Percentiles rank a stretch among this genome's conserved stretches.
Evolutionary conservation across 2,888 invertebrate species (phyloP).

Genomic region (Macroteleia sp.): DNA sequence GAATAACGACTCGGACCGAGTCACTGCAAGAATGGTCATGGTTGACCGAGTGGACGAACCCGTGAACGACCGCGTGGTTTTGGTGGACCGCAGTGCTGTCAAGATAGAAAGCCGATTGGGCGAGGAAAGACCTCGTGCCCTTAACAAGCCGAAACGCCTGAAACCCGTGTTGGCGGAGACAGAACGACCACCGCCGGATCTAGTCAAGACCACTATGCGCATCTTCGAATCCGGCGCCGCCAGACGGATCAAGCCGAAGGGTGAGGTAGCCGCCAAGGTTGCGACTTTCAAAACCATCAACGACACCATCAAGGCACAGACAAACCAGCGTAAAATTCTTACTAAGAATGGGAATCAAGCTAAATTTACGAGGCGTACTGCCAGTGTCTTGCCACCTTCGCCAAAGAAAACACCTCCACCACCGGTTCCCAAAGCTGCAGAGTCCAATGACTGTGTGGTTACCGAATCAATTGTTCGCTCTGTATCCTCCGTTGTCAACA

Average conservation of each 20-base stretch:
- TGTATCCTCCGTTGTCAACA: conserved; percentile 82
- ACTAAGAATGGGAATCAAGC: conserved; percentile 83
- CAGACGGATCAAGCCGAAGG: conserved; percentile 81
- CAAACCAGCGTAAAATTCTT: conserved; percentile 80
- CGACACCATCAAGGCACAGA: conserved; percentile 85
- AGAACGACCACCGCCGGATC: conserved; percentile 94
- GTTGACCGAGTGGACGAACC: conserved; percentile 76
- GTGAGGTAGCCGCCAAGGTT: conserved; percentile 88
- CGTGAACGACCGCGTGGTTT: conserved; percentile 85
- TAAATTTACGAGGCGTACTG: conserved; percentile 73
- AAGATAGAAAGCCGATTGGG: conserved; percentile 79
- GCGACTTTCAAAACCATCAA: conserved; percentile 88
- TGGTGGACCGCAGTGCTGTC: conserved; percentile 79
- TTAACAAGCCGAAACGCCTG: conserved; percentile 87
- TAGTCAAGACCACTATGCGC: conserved; percentile 93
- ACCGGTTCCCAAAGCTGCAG: conserved; percentile 67
- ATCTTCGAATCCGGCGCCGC: conserved; percentile 89
- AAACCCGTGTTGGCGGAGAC: conserved; percentile 88
- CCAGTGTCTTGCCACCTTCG: conserved; percentile 80
- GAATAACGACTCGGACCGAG: not conserved
- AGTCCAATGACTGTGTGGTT: conserved; percentile 77
- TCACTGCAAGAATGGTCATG: conserved; percentile 52
- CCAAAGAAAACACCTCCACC: conserved; percentile 77
- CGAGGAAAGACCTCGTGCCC: conserved; percentile 82
- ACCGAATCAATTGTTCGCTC: conserved; percentile 79